A percentile compares a stretch with the other conserved stretches of the same genome.
phyloP scores from a whole-genome alignment of 2,888 invertebrate genomes.

The Malachius bipustulatus region DNA sequence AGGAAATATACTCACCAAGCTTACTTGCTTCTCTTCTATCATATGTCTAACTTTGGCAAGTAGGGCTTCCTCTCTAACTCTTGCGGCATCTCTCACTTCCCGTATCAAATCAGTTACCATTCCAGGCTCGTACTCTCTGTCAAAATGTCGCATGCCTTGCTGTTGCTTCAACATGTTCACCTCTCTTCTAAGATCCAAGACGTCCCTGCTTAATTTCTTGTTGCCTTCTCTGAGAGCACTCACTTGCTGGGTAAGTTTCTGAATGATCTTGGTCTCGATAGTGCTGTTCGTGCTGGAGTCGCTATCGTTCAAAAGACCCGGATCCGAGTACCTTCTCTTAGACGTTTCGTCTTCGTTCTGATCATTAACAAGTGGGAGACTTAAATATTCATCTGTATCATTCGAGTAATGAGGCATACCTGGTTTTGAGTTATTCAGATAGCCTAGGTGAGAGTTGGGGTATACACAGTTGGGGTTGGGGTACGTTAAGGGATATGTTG shows the following conservation, averaged over 20 bases:
- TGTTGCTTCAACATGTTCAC: conserved; percentile 35
- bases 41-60: conserved; percentile 47
- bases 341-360: conserved; percentile 32
- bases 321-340: conserved; percentile 54
- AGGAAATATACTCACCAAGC: conserved; percentile 30
- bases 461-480: conserved; percentile 22
- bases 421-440: conserved; percentile 20
- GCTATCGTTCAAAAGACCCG: conserved; percentile 44
- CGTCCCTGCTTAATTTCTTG: conserved; percentile 61
- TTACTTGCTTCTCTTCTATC: conserved; percentile 44
- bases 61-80: conserved; percentile 60
- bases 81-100: conserved; percentile 60
- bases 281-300: conserved; percentile 40
- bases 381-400: conserved; percentile 43
- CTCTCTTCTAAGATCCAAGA: conserved; percentile 60
- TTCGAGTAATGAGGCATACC: conserved; percentile 17
- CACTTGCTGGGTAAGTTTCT: conserved; percentile 62
- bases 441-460: conserved; percentile 19
- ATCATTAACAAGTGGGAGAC: conserved; percentile 59
- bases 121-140: conserved; percentile 53
- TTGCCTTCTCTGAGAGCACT: conserved; percentile 57
- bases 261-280: conserved; percentile 38
- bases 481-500: conserved; percentile 48
- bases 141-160: conserved; percentile 28
- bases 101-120: conserved; percentile 59